phyloP scores from a whole-genome alignment of 2,113 vertebrate species.

The Pycnonotus jocosus region DNA sequence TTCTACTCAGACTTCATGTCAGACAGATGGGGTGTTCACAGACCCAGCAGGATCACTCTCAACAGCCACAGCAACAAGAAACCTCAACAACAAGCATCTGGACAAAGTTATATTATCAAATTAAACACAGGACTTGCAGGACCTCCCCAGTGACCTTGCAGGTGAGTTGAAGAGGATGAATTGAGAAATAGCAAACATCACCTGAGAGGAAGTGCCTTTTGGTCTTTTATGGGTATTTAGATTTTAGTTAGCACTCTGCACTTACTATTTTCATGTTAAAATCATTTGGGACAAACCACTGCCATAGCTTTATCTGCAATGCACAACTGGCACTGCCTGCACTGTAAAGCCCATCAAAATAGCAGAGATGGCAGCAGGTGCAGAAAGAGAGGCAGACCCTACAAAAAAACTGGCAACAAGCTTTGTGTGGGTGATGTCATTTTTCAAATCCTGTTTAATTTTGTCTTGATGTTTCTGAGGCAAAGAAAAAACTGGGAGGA shows the following conservation, averaged over 20 bases:
- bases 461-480: neutral
- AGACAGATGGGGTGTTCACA: neutral
- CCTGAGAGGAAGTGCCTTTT: neutral
- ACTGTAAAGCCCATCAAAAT: neutral
- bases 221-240: neutral
- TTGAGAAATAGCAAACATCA: neutral
- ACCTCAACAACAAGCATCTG: neutral
- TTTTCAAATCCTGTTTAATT: neutral
- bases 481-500: neutral
- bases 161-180: neutral
- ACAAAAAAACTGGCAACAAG: neutral
- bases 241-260: neutral
- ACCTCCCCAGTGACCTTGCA: neutral
- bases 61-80: neutral
- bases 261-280: neutral
- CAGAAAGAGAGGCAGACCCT: neutral
- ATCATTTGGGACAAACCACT: neutral
- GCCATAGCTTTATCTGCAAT: neutral
- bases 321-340: neutral
- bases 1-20: neutral
- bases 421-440: rapidly evolving
- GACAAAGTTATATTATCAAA: neutral
- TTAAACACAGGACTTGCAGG: neutral
- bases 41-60: neutral
- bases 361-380: neutral